phyloP scores from a whole-genome alignment of 2,797 vertebrate genomes.

The Lithobates sylvaticus region DNA sequence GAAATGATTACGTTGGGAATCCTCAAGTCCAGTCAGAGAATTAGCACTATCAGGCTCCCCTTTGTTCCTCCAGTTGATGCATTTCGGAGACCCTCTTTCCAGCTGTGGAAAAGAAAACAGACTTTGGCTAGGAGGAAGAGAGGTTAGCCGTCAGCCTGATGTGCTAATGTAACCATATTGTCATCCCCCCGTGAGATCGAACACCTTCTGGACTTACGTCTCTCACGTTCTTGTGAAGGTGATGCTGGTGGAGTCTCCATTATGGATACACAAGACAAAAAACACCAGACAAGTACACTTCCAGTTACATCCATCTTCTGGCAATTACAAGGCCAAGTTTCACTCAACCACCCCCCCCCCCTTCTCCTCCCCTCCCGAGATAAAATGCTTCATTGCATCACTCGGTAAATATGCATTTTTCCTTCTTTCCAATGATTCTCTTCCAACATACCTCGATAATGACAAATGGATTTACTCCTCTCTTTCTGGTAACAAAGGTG shows the following conservation, averaged over 20 bases:
- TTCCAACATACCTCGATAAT: conserved; percentile 50
- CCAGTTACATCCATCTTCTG: conserved; percentile 62
- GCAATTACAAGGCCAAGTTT: conserved; percentile 33
- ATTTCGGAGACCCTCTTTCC: conserved; percentile 41
- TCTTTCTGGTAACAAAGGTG: background rate
- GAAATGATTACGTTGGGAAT: background rate
- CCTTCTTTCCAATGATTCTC: conserved; percentile 28
- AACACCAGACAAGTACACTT: conserved; percentile 38
- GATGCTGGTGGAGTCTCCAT: conserved; percentile 59
- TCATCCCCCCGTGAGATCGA: conserved; percentile 46
- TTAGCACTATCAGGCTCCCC: background rate
- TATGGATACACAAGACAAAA: conserved; percentile 23
- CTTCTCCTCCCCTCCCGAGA: conserved; percentile 25
- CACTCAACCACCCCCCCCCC: background rate
- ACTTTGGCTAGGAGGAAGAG: conserved; percentile 37
- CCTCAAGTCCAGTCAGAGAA: conserved; percentile 42
- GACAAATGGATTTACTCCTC: background rate
- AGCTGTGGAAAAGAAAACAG: conserved; percentile 55
- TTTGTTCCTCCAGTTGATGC: conserved; percentile 41
- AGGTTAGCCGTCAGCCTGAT: conserved; percentile 36
- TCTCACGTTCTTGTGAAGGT: conserved; percentile 51
- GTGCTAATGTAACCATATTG: background rate
- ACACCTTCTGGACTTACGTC: conserved; percentile 61
- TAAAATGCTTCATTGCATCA: conserved; percentile 43
- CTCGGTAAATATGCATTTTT: background rate